phyloP scores from a whole-genome alignment of 2,797 vertebrate genomes.

The Numenius phaeopus region DNA sequence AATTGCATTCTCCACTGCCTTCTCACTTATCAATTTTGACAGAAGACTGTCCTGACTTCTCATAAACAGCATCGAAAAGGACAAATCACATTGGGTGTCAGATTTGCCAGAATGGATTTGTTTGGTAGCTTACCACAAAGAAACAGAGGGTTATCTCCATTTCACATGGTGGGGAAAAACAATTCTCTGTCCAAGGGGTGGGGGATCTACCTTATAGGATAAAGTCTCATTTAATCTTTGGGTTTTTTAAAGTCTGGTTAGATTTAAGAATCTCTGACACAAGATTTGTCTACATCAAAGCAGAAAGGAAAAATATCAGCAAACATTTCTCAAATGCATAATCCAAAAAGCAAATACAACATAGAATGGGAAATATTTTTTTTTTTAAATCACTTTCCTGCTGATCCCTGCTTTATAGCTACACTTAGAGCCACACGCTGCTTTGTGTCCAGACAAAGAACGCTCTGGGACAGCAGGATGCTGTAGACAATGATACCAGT shows the following conservation, averaged over 20 bases:
- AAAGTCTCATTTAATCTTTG: neutral
- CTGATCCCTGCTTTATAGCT: slow-evolving; percentile 10
- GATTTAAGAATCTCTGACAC: slow-evolving; percentile 1
- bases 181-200: slow-evolving; percentile 21
- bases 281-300: slow-evolving; percentile 54
- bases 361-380: neutral
- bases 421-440: neutral
- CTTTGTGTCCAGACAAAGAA: slow-evolving; percentile 28
- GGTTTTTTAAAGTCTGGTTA: slow-evolving; percentile 8
- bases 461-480: neutral
- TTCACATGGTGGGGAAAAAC: slow-evolving; percentile 46
- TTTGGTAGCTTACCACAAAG: slow-evolving; percentile 61
- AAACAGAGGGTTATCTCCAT: slow-evolving; percentile 65
- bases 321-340: slow-evolving; percentile 23
- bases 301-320: slow-evolving; percentile 23
- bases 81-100: slow-evolving; percentile 72
- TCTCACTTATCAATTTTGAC: slow-evolving; percentile 80
- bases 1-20: slow-evolving; percentile 64
- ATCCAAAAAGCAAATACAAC: neutral
- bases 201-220: slow-evolving; percentile 11
- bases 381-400: neutral
- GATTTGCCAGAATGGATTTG: slow-evolving; percentile 73
- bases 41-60: slow-evolving; percentile 74
- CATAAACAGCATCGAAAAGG: slow-evolving; percentile 64
- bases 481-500: neutral